Evolutionary conservation across 2,888 invertebrate species (phyloP).

Genomic region (Drosophila leonis): DNA sequence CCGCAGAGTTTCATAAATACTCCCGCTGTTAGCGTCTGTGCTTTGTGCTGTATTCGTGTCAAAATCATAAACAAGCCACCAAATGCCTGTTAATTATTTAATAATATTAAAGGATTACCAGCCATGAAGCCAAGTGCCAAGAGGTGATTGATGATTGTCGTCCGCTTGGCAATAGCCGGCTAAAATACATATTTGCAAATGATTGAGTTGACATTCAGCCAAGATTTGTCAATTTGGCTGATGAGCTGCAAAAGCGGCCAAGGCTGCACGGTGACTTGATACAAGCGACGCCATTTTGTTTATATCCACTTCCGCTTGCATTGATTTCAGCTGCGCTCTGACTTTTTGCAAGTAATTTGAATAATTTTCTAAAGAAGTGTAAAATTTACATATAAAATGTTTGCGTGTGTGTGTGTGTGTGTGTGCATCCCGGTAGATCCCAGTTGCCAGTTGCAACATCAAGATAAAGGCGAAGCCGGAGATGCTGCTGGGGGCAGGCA

Average conservation of each 20-base stretch:
- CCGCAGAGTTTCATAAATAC: slow-evolving; percentile 49
- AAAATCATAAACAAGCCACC: slow-evolving; percentile 68
- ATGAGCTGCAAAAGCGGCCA: slow-evolving; percentile 48
- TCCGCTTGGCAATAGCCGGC: slow-evolving; percentile 25
- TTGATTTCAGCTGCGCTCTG: slow-evolving; percentile 38
- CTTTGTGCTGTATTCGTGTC: slow-evolving; percentile 31
- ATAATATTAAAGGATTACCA: slow-evolving; percentile 77
- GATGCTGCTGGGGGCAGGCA: slow-evolving; percentile 3
- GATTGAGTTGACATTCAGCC: slow-evolving; percentile 26
- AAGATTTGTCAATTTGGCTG: slow-evolving; percentile 47
- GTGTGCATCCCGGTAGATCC: slow-evolving; percentile 16
- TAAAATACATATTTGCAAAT: slow-evolving; percentile 12
- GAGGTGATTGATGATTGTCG: slow-evolving; percentile 54
- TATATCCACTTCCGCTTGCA: slow-evolving; percentile 39
- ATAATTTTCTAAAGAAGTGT: slow-evolving; percentile 75
- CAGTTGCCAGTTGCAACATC: slow-evolving; percentile 30
- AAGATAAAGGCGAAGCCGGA: background rate
- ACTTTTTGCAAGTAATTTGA: slow-evolving; percentile 65
- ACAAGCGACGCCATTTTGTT: slow-evolving; percentile 28
- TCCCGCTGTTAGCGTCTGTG: slow-evolving; percentile 13
- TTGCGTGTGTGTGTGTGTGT: slow-evolving; percentile 12
- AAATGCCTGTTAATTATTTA: slow-evolving; percentile 76
- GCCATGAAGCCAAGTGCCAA: slow-evolving; percentile 31
- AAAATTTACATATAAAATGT: slow-evolving; percentile 76
- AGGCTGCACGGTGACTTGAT: slow-evolving; percentile 24